Evolutionary conservation across 92 coral and sea anemone genomes (phyloP).

Genomic region (Siderastrea radians): DNA sequence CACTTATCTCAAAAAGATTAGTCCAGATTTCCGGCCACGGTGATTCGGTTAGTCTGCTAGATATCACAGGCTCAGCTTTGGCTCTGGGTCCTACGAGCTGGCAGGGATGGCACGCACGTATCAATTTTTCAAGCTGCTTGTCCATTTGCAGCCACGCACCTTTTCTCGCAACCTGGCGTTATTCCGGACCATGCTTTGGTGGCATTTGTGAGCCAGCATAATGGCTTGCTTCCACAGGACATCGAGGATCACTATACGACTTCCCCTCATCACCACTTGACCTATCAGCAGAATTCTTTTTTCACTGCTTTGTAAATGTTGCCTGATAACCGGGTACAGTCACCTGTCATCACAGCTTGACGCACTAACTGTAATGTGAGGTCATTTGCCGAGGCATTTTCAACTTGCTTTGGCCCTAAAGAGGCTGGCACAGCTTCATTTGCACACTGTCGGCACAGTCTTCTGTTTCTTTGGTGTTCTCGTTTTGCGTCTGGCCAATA

Average conservation of each 20-base stretch:
- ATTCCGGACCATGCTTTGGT: conserved; percentile 40
- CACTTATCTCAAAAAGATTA: conserved; percentile 43
- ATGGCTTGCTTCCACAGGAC: conserved; percentile 49
- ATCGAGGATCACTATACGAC: conserved; percentile 50
- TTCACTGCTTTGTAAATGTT: conserved; percentile 42
- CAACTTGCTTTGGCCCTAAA: too few species aligned
- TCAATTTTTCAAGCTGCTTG: conserved; percentile 56
- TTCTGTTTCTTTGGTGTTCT: too few species aligned
- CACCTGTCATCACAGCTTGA: not conserved
- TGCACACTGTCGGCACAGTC: too few species aligned
- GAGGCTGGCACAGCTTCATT: too few species aligned
- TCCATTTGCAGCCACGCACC: conserved; percentile 56
- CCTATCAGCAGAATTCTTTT: conserved; percentile 46
- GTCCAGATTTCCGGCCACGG: conserved; percentile 69
- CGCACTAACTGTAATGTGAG: too few species aligned
- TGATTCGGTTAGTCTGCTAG: conserved; percentile 71
- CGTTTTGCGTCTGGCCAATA: too few species aligned
- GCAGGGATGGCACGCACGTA: conserved; percentile 60
- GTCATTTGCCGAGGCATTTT: too few species aligned
- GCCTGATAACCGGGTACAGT: conserved; percentile 43
- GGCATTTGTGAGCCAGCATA: conserved; percentile 42
- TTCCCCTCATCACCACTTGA: conserved; percentile 45
- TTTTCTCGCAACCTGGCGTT: conserved; percentile 43
- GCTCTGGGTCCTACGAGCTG: conserved; percentile 72
- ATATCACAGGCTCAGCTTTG: conserved; percentile 69